Conservation (phyloP, 2,888 invertebrate species). For the Chironomus tentans region DNA sequence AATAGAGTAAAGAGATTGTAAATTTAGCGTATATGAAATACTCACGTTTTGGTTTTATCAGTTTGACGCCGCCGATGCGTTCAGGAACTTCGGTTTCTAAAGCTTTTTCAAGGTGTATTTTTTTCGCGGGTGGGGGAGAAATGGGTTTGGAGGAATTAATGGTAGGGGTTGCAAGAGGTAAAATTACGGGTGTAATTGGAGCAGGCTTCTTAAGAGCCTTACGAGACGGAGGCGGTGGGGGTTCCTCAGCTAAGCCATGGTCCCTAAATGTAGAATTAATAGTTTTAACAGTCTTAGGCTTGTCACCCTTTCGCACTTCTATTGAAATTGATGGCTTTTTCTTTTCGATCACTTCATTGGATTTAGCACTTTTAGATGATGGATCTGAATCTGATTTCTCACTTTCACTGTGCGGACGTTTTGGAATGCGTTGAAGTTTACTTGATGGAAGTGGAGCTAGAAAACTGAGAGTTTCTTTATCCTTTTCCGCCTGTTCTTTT, state of each 20-base stretch:
- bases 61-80: conserved; percentile 72
- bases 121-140: conserved; percentile 64
- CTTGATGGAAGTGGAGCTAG: conserved; percentile 57
- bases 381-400: conserved; percentile 32
- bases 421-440: conserved; percentile 71
- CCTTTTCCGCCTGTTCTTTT: conserved; percentile 52
- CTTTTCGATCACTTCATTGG: conserved; percentile 43
- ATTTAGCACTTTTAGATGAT: conserved; percentile 38
- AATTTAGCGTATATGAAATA: conserved; percentile 38
- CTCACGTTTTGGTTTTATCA: conserved; percentile 90
- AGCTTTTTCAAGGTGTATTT: conserved; percentile 53
- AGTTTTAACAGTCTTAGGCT: conserved; percentile 86
- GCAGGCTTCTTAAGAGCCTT: conserved; percentile 53
- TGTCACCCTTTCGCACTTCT: conserved; percentile 63
- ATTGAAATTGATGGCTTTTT: conserved; percentile 73
- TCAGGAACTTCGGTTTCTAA: conserved; percentile 47
- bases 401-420: conserved; percentile 41
- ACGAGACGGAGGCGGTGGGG: conserved; percentile 74
- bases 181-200: conserved; percentile 35
- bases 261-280: conserved; percentile 86
- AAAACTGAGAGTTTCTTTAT: conserved; percentile 59
- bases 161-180: conserved; percentile 32
- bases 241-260: conserved; percentile 80
- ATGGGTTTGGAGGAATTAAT: conserved; percentile 22
- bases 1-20: not conserved